Conservation (phyloP, 2,888 invertebrate species). For the Calameuta idolon region DNA sequence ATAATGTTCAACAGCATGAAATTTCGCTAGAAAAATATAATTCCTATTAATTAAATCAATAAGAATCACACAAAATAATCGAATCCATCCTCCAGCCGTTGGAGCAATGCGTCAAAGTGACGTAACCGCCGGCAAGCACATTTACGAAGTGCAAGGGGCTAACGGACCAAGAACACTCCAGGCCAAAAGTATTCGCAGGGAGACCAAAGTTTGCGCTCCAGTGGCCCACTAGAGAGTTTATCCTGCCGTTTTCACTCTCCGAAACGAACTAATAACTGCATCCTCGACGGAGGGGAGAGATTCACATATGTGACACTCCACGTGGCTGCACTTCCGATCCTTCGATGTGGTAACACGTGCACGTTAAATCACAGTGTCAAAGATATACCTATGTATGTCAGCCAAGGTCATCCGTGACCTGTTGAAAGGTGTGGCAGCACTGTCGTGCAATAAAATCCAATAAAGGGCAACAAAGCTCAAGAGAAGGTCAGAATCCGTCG, state of each 20-base stretch:
- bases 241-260: neutral
- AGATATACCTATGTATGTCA: neutral
- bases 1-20: neutral
- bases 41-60: neutral
- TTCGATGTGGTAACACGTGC: neutral
- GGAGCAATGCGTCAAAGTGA: neutral
- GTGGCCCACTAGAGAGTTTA: neutral
- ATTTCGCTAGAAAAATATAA: neutral
- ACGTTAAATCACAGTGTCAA: neutral
- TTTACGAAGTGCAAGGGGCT: neutral
- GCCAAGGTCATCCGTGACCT: neutral
- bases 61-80: neutral
- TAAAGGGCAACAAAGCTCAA: neutral
- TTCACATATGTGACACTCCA: neutral
- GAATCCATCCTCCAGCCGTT: neutral
- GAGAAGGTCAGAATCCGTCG: neutral
- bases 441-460: neutral
- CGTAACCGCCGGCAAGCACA: neutral
- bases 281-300: neutral
- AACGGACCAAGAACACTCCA: neutral
- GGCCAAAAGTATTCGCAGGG: neutral
- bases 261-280: neutral
- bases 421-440: neutral
- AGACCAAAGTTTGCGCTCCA: neutral
- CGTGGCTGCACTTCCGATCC: neutral